Evolutionary conservation across 2,888 invertebrate genomes (phyloP).

Genomic region (Alviniconcha strummeri): DNA sequence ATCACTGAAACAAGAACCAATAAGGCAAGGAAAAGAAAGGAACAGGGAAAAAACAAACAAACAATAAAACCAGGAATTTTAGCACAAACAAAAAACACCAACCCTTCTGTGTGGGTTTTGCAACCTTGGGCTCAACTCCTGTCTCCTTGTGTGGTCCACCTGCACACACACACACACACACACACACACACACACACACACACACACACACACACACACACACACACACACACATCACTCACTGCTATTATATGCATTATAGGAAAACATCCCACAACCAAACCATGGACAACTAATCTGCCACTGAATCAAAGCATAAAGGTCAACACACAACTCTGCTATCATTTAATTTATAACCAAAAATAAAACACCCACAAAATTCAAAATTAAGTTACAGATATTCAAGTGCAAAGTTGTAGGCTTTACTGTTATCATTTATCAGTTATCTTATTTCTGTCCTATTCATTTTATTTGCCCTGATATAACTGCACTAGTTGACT

Average conservation of each 20-base stretch:
- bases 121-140: neutral
- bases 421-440: no score
- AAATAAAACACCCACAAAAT: neutral
- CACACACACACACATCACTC: neutral
- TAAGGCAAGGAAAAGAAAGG: neutral
- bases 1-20: neutral
- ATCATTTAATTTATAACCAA: neutral
- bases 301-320: neutral
- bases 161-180: neutral
- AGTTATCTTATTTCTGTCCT: no score
- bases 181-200: neutral
- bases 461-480: no score
- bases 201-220: neutral
- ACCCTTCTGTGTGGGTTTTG: neutral
- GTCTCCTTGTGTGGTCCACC: neutral
- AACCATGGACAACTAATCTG: neutral
- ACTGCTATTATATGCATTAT: neutral
- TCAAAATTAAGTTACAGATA: neutral
- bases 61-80: neutral
- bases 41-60: neutral
- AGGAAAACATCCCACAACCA: neutral
- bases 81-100: neutral
- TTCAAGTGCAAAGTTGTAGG: neutral
- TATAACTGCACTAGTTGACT: no score
- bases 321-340: neutral